Percentiles rank a stretch among this genome's conserved stretches.
Evolutionary conservation across 2,113 vertebrate species (phyloP).

Genomic region (Hemiprocne comata): DNA sequence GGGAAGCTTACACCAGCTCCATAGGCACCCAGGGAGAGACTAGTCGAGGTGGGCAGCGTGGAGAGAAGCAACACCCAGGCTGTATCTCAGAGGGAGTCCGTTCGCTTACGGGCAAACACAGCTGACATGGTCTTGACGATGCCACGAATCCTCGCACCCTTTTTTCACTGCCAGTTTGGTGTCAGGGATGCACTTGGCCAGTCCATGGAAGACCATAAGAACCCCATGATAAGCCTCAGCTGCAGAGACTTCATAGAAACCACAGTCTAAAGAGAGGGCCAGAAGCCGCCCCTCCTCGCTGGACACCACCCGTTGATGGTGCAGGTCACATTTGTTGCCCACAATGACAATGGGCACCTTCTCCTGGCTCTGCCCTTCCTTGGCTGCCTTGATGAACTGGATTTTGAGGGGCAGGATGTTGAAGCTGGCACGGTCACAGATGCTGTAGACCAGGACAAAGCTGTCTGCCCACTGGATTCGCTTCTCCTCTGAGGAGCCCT

Average conservation of each 20-base stretch:
- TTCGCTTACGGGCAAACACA: constrained; percentile 83
- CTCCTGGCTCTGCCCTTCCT: constrained; percentile 74
- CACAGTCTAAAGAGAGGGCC: constrained; percentile 82
- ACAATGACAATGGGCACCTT: constrained; percentile 84
- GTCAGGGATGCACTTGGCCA: constrained; percentile 80
- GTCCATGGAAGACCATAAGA: constrained; percentile 82
- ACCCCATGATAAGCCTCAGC: constrained; percentile 86
- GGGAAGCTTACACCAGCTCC: not conserved
- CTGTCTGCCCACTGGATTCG: constrained; percentile 87
- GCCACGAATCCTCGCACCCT: constrained; percentile 78
- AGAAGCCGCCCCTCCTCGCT: constrained; percentile 86
- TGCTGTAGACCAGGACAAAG: constrained; percentile 87
- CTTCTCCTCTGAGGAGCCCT: constrained; percentile 76
- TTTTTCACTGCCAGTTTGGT: constrained; percentile 76
- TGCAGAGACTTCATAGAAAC: constrained; percentile 86
- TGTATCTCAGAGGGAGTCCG: constrained; percentile 78
- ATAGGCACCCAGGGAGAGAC: not conserved
- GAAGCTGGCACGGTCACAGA: constrained; percentile 88
- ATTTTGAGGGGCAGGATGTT: constrained; percentile 78
- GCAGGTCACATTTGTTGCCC: constrained; percentile 86
- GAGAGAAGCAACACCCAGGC: not conserved
- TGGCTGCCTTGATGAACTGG: constrained; percentile 81
- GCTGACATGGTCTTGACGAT: constrained; percentile 87
- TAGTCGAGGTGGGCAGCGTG: not conserved
- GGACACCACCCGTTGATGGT: constrained; percentile 80